A percentile compares a stretch with the other conserved stretches of the same genome.
phyloP scores from a whole-genome alignment of 2,888 invertebrate genomes.

The Hirtodrosophila duncani region DNA sequence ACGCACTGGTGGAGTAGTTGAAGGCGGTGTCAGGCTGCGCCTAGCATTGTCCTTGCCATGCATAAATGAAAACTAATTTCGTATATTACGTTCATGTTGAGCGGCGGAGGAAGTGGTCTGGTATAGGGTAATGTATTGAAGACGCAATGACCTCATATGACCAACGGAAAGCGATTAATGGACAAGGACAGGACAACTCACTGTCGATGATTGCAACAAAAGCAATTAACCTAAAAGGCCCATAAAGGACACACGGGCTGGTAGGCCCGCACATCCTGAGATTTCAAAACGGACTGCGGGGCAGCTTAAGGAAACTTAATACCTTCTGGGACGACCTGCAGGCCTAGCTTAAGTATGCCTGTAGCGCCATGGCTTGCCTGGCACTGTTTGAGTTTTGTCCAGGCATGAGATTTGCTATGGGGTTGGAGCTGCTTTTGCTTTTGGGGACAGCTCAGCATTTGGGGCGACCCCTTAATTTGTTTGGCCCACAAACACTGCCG shows the following conservation, averaged over 20 bases:
- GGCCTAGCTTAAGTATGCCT: too few species aligned
- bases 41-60: slow-evolving; percentile 21
- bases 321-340: slow-evolving; percentile 15
- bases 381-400: slow-evolving; percentile 29
- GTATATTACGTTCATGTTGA: slow-evolving; percentile 31
- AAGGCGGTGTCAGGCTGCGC: slow-evolving; percentile 26
- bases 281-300: too few species aligned
- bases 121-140: slow-evolving; percentile 7
- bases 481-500: slow-evolving; percentile 14
- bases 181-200: slow-evolving; percentile 8
- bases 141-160: slow-evolving; percentile 62
- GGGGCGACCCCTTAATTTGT: slow-evolving; percentile 25
- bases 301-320: slow-evolving; percentile 47
- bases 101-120: slow-evolving; percentile 14
- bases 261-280: slow-evolving; percentile 8
- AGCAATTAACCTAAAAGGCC: slow-evolving; percentile 76
- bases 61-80: slow-evolving; percentile 57
- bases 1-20: slow-evolving; percentile 53
- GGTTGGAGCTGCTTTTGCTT: neutral
- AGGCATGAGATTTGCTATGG: neutral
- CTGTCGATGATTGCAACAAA: slow-evolving; percentile 28
- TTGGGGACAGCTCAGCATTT: slow-evolving; percentile 11
- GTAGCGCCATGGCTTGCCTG: slow-evolving; percentile 5
- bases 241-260: slow-evolving; percentile 42
- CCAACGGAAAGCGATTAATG: slow-evolving; percentile 24